These are phyloP conservation scores for Ischnus inquisitorius DNA, from an alignment of 2,888 invertebrate genomes.

Conservation along the genomic window DNA sequence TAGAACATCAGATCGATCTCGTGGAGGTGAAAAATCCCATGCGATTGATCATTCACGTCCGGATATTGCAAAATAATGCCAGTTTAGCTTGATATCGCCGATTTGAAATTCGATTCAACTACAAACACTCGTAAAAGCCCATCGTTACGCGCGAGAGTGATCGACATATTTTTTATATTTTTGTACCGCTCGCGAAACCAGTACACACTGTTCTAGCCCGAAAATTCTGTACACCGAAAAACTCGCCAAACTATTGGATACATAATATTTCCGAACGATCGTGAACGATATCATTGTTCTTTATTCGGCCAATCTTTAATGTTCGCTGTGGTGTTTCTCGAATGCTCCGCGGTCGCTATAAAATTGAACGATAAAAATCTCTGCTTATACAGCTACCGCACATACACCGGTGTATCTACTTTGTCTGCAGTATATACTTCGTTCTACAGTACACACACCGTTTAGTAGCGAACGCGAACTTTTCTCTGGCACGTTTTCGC, in stretches of 20 bases:
- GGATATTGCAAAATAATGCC: no score
- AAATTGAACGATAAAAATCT: constrained; percentile 58
- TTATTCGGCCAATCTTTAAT: constrained; percentile 10
- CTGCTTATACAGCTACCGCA: not conserved
- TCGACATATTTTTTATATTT: not conserved
- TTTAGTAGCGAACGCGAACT: constrained; percentile 50
- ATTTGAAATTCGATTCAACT: no score
- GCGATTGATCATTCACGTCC: no score
- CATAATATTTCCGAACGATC: constrained; percentile 14
- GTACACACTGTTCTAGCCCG: not conserved
- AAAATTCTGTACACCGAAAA: not conserved
- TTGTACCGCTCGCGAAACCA: not conserved
- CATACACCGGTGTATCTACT: not conserved
- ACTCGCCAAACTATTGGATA: not conserved
- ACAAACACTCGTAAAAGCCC: no score
- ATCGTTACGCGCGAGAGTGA: no score
- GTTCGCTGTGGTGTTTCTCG: constrained; percentile 8
- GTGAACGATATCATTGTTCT: constrained; percentile 3
- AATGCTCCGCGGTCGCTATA: constrained; percentile 21
- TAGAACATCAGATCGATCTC: no score
- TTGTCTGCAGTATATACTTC: constrained; percentile 11
- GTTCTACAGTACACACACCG: constrained; percentile 20
- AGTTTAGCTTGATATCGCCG: no score
- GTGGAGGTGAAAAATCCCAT: no score
- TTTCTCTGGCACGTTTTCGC: constrained; percentile 41